phyloP scores from a whole-genome alignment of 1,140 invertebrate species.

The Conus betulinus region DNA sequence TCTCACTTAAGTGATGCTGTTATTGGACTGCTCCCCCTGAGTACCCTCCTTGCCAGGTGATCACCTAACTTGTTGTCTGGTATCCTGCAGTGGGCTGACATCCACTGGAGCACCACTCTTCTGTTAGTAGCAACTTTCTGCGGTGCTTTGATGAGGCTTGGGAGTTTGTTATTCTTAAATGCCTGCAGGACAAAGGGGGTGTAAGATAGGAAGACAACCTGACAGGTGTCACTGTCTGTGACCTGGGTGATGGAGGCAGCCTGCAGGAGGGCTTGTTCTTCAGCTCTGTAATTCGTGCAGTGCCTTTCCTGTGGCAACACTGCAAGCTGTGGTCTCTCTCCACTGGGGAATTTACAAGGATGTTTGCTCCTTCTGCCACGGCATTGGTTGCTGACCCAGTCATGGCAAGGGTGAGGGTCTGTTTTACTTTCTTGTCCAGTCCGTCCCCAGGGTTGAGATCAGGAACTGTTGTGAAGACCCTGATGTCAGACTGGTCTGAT shows the following conservation, averaged over 20 bases:
- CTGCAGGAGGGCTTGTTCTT: neutral
- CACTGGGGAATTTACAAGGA: neutral
- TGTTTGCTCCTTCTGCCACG: neutral
- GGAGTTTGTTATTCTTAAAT: neutral
- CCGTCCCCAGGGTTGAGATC: neutral
- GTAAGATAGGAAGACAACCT: constrained; percentile 5
- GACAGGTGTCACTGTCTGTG: neutral
- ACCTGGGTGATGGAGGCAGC: neutral
- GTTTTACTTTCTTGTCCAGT: neutral
- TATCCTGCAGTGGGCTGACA: neutral
- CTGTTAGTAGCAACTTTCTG: neutral
- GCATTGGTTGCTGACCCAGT: too few relatives aligned
- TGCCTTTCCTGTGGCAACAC: constrained; percentile 2
- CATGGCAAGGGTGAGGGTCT: too few relatives aligned
- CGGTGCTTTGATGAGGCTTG: neutral
- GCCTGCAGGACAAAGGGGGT: constrained; percentile 6
- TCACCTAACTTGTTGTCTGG: neutral
- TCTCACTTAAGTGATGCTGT: too few relatives aligned
- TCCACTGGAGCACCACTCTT: neutral
- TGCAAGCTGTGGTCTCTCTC: neutral
- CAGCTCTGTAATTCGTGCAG: neutral
- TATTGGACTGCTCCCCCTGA: too few relatives aligned
- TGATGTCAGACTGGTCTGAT: neutral
- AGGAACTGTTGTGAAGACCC: neutral
- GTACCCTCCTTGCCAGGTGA: too few relatives aligned